phyloP scores from a whole-genome alignment of 2,797 vertebrate genomes.

The Momotus momota region DNA sequence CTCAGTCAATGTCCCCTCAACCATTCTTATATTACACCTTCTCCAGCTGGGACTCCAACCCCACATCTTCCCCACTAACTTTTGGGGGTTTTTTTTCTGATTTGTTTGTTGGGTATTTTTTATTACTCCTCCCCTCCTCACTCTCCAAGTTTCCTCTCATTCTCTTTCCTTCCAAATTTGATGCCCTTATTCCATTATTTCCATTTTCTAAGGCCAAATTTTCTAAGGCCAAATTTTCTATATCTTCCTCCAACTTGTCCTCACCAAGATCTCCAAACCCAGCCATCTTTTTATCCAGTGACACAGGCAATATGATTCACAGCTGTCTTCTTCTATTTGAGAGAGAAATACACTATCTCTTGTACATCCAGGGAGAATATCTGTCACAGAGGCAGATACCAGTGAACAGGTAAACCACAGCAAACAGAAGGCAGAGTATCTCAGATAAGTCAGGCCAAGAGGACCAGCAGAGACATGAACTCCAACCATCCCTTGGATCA shows the following conservation, averaged over 20 bases:
- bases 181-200: background rate
- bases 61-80: background rate
- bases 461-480: background rate
- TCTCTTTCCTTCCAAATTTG: background rate
- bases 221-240: background rate
- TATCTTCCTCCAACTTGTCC: background rate
- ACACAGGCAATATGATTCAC: background rate
- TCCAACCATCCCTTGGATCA: background rate
- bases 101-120: background rate
- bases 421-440: background rate
- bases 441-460: background rate
- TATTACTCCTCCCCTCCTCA: background rate
- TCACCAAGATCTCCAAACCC: background rate
- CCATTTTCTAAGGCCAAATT: background rate
- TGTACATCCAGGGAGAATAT: background rate
- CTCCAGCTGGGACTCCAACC: background rate
- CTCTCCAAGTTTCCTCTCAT: background rate
- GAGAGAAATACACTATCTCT: rapidly evolving
- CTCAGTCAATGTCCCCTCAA: background rate
- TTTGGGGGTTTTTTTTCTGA: no score
- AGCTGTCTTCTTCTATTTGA: background rate
- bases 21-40: background rate
- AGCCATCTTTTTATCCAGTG: background rate
- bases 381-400: background rate
- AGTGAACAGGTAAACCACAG: background rate